Evolutionary conservation across 2,797 vertebrate genomes (phyloP).

Genomic region (Centroberyx gerrardi): DNA sequence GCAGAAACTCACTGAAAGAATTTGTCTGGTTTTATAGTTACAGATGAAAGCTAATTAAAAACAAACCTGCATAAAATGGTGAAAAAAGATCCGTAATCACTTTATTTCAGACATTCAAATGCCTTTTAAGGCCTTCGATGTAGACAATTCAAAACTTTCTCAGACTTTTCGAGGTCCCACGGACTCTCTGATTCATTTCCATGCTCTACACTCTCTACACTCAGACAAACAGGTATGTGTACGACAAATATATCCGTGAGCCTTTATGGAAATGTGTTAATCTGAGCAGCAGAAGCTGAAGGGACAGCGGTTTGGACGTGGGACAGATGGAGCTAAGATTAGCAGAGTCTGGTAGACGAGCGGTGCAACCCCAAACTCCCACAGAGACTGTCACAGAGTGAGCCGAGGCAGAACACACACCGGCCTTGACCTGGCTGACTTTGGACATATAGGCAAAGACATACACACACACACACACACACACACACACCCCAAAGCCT

Average conservation of each 20-base stretch:
- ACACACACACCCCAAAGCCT: not conserved
- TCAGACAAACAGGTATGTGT: not conserved
- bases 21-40: no score
- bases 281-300: conserved; percentile 31
- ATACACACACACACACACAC: not conserved
- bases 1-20: no score
- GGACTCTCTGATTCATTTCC: no score
- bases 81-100: no score
- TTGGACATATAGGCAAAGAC: conserved; percentile 9
- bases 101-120: no score
- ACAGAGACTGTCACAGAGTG: conserved; percentile 49
- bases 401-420: conserved; percentile 37
- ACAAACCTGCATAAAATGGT: no score
- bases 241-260: not conserved
- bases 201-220: not conserved
- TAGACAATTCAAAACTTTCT: no score
- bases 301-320: conserved; percentile 42
- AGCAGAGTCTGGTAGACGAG: conserved; percentile 55
- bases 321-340: conserved; percentile 67
- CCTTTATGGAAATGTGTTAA: conserved; percentile 23
- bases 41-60: no score
- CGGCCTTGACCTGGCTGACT: conserved; percentile 54
- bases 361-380: conserved; percentile 71
- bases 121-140: no score
- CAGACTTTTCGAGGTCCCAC: no score